A percentile compares a stretch with the other conserved stretches of the same genome.
phyloP scores from a whole-genome alignment of 2,797 vertebrate species.

The Enteromius afrohamiltoni region DNA sequence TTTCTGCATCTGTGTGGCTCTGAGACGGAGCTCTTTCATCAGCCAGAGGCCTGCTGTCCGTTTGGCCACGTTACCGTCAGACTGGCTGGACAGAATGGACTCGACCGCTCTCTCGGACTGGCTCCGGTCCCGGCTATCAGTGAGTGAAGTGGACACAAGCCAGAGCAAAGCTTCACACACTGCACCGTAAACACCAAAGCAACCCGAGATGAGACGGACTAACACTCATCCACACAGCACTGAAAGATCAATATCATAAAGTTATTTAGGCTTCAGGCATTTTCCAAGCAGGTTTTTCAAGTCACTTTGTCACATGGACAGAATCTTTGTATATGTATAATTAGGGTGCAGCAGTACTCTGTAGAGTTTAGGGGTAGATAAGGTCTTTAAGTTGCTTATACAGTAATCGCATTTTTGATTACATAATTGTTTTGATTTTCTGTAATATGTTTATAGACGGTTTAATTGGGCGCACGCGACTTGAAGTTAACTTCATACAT shows the following conservation, averaged over 20 bases:
- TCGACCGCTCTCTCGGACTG: not conserved
- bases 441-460: too few species aligned
- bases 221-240: not conserved
- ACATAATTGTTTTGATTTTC: too few species aligned
- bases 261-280: not conserved
- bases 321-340: not conserved
- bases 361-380: not conserved
- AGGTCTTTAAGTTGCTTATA: not conserved
- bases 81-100: not conserved
- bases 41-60: slow-evolving; percentile 29
- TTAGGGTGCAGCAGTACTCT: not conserved
- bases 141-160: not conserved
- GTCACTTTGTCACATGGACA: not conserved
- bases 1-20: slow-evolving; percentile 6
- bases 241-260: not conserved
- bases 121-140: not conserved
- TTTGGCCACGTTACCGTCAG: slow-evolving; percentile 36
- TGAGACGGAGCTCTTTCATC: slow-evolving; percentile 32
- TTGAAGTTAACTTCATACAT: too few species aligned
- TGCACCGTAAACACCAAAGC: not conserved
- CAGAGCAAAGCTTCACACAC: slow-evolving; percentile 11
- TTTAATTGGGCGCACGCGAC: too few species aligned
- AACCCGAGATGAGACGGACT: not conserved
- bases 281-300: not conserved
- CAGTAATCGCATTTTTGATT: too few species aligned